phyloP scores from a whole-genome alignment of 1,140 invertebrate genomes.

The Zaprionus kolodkinae region DNA sequence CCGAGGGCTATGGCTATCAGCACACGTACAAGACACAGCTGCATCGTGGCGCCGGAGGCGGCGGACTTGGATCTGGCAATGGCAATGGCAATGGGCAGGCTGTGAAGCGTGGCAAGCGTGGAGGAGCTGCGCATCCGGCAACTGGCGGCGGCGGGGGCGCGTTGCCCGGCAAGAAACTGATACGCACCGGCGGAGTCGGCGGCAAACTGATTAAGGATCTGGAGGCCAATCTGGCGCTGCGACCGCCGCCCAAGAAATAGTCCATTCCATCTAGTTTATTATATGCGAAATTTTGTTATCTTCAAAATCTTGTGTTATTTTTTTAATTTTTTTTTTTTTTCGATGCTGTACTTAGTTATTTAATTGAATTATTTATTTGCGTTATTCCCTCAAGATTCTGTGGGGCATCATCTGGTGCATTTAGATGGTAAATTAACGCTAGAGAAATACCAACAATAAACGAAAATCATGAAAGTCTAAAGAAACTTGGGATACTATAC shows the following conservation, averaged over 20 bases:
- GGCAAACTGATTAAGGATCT: slow-evolving; percentile 63
- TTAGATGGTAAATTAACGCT: not conserved
- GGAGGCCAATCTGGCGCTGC: slow-evolving; percentile 75
- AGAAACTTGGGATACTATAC: not conserved
- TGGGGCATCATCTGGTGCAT: no score
- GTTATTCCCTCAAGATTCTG: slow-evolving; percentile 22
- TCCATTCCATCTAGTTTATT: slow-evolving; percentile 52
- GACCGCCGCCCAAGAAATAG: slow-evolving; percentile 78
- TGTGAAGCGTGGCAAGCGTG: slow-evolving; percentile 40
- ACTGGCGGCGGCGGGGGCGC: slow-evolving; percentile 16
- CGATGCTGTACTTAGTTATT: slow-evolving; percentile 22
- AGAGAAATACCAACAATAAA: slow-evolving; percentile 31
- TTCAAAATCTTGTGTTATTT: slow-evolving; percentile 49
- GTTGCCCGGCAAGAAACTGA: slow-evolving; percentile 58
- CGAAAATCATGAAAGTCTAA: slow-evolving; percentile 10
- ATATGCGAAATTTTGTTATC: slow-evolving; percentile 43
- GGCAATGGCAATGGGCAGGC: slow-evolving; percentile 13
- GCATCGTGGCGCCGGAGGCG: slow-evolving; percentile 38
- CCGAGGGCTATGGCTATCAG: slow-evolving; percentile 80
- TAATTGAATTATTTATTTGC: slow-evolving; percentile 64
- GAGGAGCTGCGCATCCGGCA: slow-evolving; percentile 27
- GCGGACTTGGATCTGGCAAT: slow-evolving; percentile 11
- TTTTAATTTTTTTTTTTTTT: slow-evolving; percentile 39
- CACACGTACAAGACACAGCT: slow-evolving; percentile 70
- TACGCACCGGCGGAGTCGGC: slow-evolving; percentile 30